Evolutionary conservation across 64 coral and sea anemone species (phyloP).

Genomic region (Montipora cactus): DNA sequence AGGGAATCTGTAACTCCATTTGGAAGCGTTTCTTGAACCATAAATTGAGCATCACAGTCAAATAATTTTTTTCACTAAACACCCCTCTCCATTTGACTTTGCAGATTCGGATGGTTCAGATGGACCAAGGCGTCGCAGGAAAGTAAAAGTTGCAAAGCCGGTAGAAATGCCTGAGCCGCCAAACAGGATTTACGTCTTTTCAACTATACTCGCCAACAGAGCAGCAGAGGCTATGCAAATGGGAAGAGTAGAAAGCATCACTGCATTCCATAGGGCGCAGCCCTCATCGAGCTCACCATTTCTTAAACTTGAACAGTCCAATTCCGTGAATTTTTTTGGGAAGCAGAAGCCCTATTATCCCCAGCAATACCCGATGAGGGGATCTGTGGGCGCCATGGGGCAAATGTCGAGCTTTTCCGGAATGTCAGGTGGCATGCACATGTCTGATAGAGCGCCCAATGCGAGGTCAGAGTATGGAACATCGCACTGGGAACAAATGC

Average conservation of each 20-base stretch:
- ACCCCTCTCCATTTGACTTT: neutral
- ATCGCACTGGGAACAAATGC: slow-evolving; percentile 83
- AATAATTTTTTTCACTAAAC: neutral
- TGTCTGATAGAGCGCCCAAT: slow-evolving; percentile 46
- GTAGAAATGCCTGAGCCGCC: slow-evolving; percentile 74
- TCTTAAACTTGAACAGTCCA: slow-evolving; percentile 79
- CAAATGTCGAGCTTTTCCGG: slow-evolving; percentile 70
- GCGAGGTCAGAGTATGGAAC: slow-evolving; percentile 47
- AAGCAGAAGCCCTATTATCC: slow-evolving; percentile 84
- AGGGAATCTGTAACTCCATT: no score
- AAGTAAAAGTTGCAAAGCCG: slow-evolving; percentile 64
- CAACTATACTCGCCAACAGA: slow-evolving; percentile 89
- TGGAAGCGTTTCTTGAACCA: no score
- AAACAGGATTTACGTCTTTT: slow-evolving; percentile 94
- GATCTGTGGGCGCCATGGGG: slow-evolving; percentile 29
- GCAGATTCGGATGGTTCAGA: slow-evolving; percentile 97
- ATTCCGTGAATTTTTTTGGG: slow-evolving; percentile 53
- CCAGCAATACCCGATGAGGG: slow-evolving; percentile 63
- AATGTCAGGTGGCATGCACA: slow-evolving; percentile 46
- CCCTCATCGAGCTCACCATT: slow-evolving; percentile 77
- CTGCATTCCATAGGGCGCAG: slow-evolving; percentile 88
- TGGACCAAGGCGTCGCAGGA: slow-evolving; percentile 83
- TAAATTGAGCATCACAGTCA: no score
- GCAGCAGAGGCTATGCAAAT: slow-evolving; percentile 94
- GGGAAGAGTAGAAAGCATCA: slow-evolving; percentile 82